Evolutionary conservation across 2,113 vertebrate species (phyloP).

Genomic region (Pristiophorus japonicus): DNA sequence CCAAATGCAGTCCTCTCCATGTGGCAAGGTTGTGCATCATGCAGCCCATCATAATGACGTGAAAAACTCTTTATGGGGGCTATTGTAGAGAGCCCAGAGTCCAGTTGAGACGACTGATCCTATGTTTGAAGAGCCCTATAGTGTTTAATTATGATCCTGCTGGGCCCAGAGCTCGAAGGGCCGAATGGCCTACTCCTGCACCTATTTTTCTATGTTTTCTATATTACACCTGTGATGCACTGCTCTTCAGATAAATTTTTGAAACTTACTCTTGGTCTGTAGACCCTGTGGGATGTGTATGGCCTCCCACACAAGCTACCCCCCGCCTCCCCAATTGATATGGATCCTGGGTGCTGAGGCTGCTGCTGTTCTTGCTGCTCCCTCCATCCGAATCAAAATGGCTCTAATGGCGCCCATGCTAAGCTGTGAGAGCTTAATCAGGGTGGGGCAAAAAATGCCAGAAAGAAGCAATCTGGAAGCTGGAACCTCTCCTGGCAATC

Average conservation of each 20-base stretch:
- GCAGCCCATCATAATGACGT: too few relatives aligned
- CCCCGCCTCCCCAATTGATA: not conserved
- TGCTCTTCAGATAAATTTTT: not conserved
- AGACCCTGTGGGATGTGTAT: not conserved
- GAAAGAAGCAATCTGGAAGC: not conserved
- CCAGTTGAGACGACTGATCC: too few relatives aligned
- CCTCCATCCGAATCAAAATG: not conserved
- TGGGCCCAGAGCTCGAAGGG: too few relatives aligned
- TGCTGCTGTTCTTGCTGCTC: not conserved
- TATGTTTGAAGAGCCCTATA: too few relatives aligned
- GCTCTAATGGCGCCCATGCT: not conserved
- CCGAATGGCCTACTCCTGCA: too few relatives aligned
- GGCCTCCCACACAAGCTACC: not conserved
- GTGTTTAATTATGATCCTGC: too few relatives aligned
- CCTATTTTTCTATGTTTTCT: too few relatives aligned
- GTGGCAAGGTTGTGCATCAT: too few relatives aligned
- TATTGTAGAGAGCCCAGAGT: too few relatives aligned
- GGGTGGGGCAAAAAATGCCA: not conserved
- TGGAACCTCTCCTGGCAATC: not conserved
- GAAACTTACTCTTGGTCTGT: not conserved
- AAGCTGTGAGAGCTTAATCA: not conserved
- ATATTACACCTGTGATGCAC: too few relatives aligned
- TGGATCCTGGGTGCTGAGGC: not conserved
- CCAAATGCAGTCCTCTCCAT: too few relatives aligned
- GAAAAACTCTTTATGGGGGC: too few relatives aligned